These are phyloP conservation scores for Nestor notabilis DNA, from an alignment of 2,113 vertebrate genomes.

Conservation along the genomic window DNA sequence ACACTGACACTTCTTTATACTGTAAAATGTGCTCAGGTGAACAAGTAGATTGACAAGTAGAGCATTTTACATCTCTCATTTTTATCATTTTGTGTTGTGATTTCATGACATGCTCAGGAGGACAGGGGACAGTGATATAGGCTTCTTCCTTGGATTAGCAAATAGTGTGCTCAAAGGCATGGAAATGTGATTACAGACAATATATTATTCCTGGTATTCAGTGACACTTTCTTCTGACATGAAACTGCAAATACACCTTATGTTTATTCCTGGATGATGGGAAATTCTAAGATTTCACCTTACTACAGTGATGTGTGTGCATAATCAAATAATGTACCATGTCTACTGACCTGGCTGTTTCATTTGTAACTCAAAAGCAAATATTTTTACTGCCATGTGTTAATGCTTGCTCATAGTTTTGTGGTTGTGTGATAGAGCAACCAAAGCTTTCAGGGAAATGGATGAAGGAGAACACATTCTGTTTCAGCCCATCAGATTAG, in stretches of 20 bases:
- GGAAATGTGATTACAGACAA: not conserved
- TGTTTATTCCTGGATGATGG: not conserved
- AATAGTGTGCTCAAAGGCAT: not conserved
- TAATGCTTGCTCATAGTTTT: constrained; percentile 1
- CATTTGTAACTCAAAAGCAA: not conserved
- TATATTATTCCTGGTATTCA: not conserved
- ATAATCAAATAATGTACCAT: rapidly evolving
- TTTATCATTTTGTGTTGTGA: not conserved
- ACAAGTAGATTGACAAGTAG: not conserved
- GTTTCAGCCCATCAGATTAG: constrained; percentile 63
- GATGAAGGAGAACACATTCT: constrained; percentile 59
- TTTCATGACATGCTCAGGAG: rapidly evolving
- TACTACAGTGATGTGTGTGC: not conserved
- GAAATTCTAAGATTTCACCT: not conserved
- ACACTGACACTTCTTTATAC: not conserved
- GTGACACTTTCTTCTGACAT: not conserved
- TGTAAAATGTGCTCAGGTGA: rapidly evolving
- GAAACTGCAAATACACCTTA: not conserved
- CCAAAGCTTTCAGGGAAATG: constrained; percentile 46
- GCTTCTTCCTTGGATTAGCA: not conserved
- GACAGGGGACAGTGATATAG: not conserved
- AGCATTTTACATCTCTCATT: not conserved
- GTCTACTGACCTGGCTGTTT: not conserved
- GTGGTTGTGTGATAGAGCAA: not conserved
- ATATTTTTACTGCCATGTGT: not conserved